These are phyloP conservation scores for Dendrocincla fuliginosa DNA, from an alignment of 2,797 vertebrate genomes.

Conservation along the genomic window DNA sequence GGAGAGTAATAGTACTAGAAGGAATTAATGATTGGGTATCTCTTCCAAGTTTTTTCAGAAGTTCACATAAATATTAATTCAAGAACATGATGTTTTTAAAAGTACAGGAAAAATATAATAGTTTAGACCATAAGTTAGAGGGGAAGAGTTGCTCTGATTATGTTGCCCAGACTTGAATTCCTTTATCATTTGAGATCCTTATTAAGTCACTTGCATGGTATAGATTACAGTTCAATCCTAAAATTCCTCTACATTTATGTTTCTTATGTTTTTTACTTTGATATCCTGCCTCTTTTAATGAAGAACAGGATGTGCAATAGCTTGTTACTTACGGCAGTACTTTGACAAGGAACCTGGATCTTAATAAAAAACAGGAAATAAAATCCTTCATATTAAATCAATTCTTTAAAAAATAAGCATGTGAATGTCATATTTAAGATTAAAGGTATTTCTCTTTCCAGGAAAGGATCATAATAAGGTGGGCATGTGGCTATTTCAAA, in stretches of 20 bases:
- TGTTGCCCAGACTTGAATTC: conserved; percentile 54
- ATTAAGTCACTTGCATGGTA: conserved; percentile 70
- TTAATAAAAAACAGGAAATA: conserved; percentile 81
- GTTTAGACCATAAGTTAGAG: not conserved
- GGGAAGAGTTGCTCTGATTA: not conserved
- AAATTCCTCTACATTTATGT: conserved; percentile 72
- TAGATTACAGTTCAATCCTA: conserved; percentile 69
- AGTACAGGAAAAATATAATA: not conserved
- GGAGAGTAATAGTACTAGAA: not conserved
- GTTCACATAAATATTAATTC: conserved; percentile 15
- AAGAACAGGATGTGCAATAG: conserved; percentile 68
- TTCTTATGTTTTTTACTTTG: conserved; percentile 69
- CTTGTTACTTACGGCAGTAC: conserved; percentile 77
- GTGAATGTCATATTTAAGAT: conserved; percentile 80
- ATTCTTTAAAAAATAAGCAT: conserved; percentile 76
- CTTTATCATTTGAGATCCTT: conserved; percentile 70
- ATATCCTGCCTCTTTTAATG: conserved; percentile 72
- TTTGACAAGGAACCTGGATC: conserved; percentile 67
- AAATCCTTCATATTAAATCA: conserved; percentile 80
- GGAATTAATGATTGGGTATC: not conserved
- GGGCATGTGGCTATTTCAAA: conserved; percentile 78
- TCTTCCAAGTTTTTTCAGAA: not conserved
- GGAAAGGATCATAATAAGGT: conserved; percentile 77
- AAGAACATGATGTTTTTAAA: conserved; percentile 21
- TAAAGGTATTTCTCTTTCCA: conserved; percentile 77